Conservation (phyloP, 2,797 vertebrate species). For the Sebastes itinus region DNA sequence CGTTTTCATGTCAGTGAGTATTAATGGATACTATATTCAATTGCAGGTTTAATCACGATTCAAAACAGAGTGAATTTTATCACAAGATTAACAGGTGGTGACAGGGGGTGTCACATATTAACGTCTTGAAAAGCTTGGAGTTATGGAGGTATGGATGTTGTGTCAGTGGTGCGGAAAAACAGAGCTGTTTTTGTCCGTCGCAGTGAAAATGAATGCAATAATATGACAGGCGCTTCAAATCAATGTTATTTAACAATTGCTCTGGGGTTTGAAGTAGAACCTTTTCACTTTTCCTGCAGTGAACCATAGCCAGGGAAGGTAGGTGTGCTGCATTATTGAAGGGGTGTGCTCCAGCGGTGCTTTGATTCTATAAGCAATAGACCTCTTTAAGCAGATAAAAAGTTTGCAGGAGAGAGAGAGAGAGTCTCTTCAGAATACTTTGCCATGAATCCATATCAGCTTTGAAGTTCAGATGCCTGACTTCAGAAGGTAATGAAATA, state of each 20-base stretch:
- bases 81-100: slow-evolving; percentile 8
- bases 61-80: slow-evolving; percentile 14
- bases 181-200: neutral
- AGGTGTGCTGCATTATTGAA: slow-evolving; percentile 69
- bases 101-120: neutral
- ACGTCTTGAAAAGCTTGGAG: neutral
- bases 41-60: slow-evolving; percentile 32
- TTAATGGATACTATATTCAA: slow-evolving; percentile 24
- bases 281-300: slow-evolving; percentile 28
- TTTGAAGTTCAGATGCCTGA: slow-evolving; percentile 62
- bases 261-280: slow-evolving; percentile 19
- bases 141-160: neutral
- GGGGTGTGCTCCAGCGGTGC: slow-evolving; percentile 39
- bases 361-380: slow-evolving; percentile 69
- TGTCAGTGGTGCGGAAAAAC: neutral
- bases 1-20: neutral
- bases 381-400: slow-evolving; percentile 61
- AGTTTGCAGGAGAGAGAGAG: slow-evolving; percentile 22
- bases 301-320: slow-evolving; percentile 40
- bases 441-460: slow-evolving; percentile 59
- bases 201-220: neutral
- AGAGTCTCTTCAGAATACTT: slow-evolving; percentile 46
- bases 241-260: slow-evolving; percentile 34
- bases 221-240: slow-evolving; percentile 15
- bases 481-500: slow-evolving; percentile 70